Evolutionary conservation across 2,888 invertebrate species (phyloP).

Genomic region (Palloptera scutellata): DNA sequence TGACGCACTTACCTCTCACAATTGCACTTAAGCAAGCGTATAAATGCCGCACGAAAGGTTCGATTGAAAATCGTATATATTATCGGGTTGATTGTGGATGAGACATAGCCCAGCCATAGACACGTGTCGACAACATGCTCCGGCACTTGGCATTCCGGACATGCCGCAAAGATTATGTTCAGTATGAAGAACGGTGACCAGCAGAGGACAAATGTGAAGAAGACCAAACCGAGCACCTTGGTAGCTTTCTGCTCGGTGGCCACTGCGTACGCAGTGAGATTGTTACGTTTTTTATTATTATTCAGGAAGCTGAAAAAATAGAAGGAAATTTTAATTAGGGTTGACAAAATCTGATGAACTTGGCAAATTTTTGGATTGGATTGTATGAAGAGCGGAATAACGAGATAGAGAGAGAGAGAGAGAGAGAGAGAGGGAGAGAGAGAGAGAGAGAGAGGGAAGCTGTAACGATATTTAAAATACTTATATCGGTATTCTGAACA

Average conservation of each 20-base stretch:
- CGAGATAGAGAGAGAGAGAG: neutral
- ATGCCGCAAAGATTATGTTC: slow-evolving; percentile 87
- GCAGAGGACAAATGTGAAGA: slow-evolving; percentile 90
- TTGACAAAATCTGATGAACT: too few relatives aligned
- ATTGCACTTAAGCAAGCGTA: slow-evolving; percentile 77
- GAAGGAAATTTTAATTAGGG: too few relatives aligned
- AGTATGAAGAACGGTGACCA: slow-evolving; percentile 93
- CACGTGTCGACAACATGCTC: slow-evolving; percentile 77
- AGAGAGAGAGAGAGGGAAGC: neutral
- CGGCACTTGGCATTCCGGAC: slow-evolving; percentile 80
- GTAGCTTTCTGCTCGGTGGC: slow-evolving; percentile 96
- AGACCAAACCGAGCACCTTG: slow-evolving; percentile 85
- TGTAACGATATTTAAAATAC: neutral
- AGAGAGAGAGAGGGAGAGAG: neutral
- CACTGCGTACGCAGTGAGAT: slow-evolving; percentile 79
- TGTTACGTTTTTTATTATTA: slow-evolving; percentile 74
- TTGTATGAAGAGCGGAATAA: neutral
- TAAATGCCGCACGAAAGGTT: slow-evolving; percentile 86
- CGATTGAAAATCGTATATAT: slow-evolving; percentile 94
- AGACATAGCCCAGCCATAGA: slow-evolving; percentile 91
- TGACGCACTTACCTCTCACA: slow-evolving; percentile 78
- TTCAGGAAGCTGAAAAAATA: slow-evolving; percentile 71
- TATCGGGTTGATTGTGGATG: slow-evolving; percentile 91
- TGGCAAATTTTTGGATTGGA: neutral
- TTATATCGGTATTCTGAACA: too few relatives aligned